These are phyloP conservation scores for Malacoctenus gilli DNA, from an alignment of 2,797 vertebrate genomes.

Conservation along the genomic window DNA sequence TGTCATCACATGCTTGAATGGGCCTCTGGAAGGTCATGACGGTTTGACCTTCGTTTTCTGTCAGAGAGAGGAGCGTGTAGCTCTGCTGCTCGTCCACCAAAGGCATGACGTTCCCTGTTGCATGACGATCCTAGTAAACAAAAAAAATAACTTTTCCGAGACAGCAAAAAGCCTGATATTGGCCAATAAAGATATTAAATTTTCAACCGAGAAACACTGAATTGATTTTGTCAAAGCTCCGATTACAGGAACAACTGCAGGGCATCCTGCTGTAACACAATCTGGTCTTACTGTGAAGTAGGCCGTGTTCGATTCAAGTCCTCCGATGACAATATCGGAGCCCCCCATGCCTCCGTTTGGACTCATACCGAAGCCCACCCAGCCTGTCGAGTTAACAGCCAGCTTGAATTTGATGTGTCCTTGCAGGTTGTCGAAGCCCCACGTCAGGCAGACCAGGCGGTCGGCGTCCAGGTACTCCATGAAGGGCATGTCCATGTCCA, in stretches of 20 bases:
- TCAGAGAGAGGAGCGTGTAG: conserved; percentile 78
- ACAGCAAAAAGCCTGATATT: neutral
- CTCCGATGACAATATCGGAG: conserved; percentile 82
- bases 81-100: conserved; percentile 78
- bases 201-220: too few relatives aligned
- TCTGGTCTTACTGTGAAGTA: conserved; percentile 82
- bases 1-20: conserved; percentile 74
- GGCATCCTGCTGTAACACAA: neutral
- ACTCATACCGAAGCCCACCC: conserved; percentile 83
- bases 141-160: neutral
- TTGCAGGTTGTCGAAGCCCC: conserved; percentile 76
- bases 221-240: too few relatives aligned
- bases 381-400: conserved; percentile 76
- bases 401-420: conserved; percentile 79
- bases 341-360: conserved; percentile 70
- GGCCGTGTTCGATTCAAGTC: conserved; percentile 61
- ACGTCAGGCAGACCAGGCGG: conserved; percentile 63
- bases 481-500: conserved; percentile 64
- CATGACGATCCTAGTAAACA: conserved; percentile 77
- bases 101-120: conserved; percentile 65
- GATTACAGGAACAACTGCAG: too few relatives aligned
- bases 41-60: conserved; percentile 75
- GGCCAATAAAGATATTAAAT: too few relatives aligned
- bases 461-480: conserved; percentile 76
- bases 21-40: conserved; percentile 75